A percentile compares a stretch with the other conserved stretches of the same genome.
phyloP scores from a whole-genome alignment of 1,140 invertebrate species.

The Drosophila kikkawai region DNA sequence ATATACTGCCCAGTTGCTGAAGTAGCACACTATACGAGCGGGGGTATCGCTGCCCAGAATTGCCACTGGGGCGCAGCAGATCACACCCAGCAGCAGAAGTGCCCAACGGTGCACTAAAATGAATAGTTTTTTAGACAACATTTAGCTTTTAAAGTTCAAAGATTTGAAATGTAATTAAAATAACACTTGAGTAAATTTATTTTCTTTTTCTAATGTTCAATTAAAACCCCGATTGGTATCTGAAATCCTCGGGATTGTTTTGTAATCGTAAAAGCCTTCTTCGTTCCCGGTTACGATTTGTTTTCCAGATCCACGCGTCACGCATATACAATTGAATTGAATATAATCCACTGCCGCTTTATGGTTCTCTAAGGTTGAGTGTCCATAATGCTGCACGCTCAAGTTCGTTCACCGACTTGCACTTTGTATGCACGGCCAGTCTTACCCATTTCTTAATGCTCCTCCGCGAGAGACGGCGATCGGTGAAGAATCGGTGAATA shows the following conservation, averaged over 20 bases:
- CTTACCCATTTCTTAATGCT: slow-evolving; percentile 77
- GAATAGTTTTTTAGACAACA: neutral
- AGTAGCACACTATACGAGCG: slow-evolving; percentile 93
- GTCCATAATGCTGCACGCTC: slow-evolving; percentile 64
- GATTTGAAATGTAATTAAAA: neutral
- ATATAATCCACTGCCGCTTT: slow-evolving; percentile 10
- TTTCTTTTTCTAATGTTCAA: neutral
- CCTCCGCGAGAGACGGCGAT: slow-evolving; percentile 17
- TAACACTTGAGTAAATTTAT: neutral
- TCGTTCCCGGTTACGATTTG: slow-evolving; percentile 44
- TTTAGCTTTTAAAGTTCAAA: neutral
- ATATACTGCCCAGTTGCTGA: slow-evolving; percentile 97
- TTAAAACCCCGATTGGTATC: too few relatives aligned
- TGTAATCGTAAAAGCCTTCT: slow-evolving; percentile 23
- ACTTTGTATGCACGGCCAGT: slow-evolving; percentile 70
- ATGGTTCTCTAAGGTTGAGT: slow-evolving; percentile 70
- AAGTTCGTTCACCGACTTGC: slow-evolving; percentile 74
- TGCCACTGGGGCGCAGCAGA: slow-evolving; percentile 20
- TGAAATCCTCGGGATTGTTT: neutral
- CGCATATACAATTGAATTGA: slow-evolving; percentile 58
- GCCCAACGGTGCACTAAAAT: slow-evolving; percentile 41
- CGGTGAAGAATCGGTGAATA: slow-evolving; percentile 25
- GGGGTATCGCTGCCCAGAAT: slow-evolving; percentile 51
- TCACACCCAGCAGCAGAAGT: slow-evolving; percentile 48
- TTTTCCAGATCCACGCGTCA: slow-evolving; percentile 56